phyloP scores from a whole-genome alignment of 2,113 vertebrate genomes.

The Podiceps cristatus region DNA sequence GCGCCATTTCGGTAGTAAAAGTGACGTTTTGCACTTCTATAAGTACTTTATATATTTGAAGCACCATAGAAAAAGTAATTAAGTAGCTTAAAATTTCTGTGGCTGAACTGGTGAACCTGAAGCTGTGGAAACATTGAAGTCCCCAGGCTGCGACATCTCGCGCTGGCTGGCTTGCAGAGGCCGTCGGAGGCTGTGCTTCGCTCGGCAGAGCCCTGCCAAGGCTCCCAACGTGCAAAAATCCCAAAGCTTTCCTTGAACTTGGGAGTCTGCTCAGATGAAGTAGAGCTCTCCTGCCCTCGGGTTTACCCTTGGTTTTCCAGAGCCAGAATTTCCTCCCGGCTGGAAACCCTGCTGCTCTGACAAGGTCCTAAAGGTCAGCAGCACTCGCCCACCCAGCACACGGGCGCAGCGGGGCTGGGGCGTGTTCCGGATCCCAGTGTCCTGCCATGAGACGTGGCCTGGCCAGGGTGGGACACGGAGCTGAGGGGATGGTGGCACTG shows the following conservation, averaged over 20 bases:
- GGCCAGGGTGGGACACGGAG: not conserved
- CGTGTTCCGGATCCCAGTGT: not conserved
- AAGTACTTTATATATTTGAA: not conserved
- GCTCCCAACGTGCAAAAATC: not conserved
- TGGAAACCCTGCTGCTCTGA: not conserved
- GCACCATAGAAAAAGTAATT: not conserved
- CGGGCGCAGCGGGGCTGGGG: not conserved
- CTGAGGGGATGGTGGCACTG: not conserved
- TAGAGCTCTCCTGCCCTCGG: accelerated
- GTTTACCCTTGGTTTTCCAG: accelerated
- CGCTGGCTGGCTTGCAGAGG: not conserved
- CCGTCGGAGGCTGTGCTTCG: accelerated
- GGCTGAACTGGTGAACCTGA: not conserved
- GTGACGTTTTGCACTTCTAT: not conserved
- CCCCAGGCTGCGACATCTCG: not conserved
- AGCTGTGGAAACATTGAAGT: not conserved
- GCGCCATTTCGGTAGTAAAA: not conserved
- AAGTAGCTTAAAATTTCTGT: not conserved
- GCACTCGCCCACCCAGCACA: not conserved
- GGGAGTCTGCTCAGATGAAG: not conserved
- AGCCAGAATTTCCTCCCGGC: not conserved
- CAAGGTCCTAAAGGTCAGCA: not conserved
- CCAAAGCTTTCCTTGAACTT: not conserved
- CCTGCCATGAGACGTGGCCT: not conserved
- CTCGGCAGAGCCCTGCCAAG: not conserved